Evolutionary conservation across 2,113 vertebrate genomes (phyloP), one percentile per base, ranked within the genome.

Genomic region (Sitta europaea): DNA sequence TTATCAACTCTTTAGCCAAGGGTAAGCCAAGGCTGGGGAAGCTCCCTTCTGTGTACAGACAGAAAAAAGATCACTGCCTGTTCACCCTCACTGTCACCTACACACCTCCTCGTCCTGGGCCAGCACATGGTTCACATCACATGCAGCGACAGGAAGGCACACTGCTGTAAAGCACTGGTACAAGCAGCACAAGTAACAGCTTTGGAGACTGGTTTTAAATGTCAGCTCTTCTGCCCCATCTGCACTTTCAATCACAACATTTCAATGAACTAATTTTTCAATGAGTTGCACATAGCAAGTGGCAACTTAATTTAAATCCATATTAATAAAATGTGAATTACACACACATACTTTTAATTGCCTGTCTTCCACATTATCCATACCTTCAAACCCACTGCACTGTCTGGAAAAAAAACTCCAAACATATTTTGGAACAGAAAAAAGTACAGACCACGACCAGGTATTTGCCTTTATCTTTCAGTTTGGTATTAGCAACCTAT

Each of bases 211-310:
- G 11, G 43, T 65, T 88, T 88, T 71, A 96, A 96, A 94, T 74
- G 53, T 90, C 86, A 83, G 18, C 36, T 92, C 68, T 86, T 54
- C 58, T 1, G 1, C 65, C 63, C 18, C 89, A 63, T 84, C 66
- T 81, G 65, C 82, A 88, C 74, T 84, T 86, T 9, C 71, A 35
- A 93, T 92, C 93, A 86, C 78, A 93, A 86, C 72, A 61, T 92
- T 92, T 83, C 88, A 88, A 9, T 40, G 43, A 92, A 88, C 62
- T 90, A 51, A 90, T 93, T 93, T 96, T 90, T 92, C 88, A 95
- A 29, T 22, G 68, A 68, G 40, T 36, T 71, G 55, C 38, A 48
- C 79, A 63, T 4, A 80, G 79, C 40, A 86, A 95, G 48, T 81
- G 93, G 93, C 88, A 90, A 81, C 48, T 71, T 81, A 75, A 96